A percentile compares a stretch with the other conserved stretches of the same genome.
Evolutionary conservation across 2,797 vertebrate species (phyloP).

Genomic region (Sparus aurata): DNA sequence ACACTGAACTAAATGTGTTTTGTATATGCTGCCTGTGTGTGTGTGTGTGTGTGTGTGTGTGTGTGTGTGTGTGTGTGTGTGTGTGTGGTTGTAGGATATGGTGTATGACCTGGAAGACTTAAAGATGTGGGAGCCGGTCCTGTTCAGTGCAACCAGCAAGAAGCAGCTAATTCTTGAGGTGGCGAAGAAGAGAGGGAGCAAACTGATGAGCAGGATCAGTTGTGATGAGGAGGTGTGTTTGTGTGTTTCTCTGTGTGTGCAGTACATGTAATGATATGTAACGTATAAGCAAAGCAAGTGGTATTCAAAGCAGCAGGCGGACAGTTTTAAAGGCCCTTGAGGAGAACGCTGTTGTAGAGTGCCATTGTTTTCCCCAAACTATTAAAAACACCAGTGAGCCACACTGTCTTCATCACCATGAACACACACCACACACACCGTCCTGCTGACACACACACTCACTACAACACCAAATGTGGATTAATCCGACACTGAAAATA

Average conservation of each 20-base stretch:
- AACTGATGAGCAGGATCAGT: conserved; percentile 24
- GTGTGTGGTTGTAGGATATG: conserved; percentile 84
- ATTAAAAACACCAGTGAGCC: no score
- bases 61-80: conserved; percentile 11
- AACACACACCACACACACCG: no score
- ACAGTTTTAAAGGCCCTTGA: neutral
- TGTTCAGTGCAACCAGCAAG: conserved; percentile 72
- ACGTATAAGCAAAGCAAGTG: neutral
- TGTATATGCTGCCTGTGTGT: no score
- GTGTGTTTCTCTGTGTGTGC: neutral
- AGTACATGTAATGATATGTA: neutral
- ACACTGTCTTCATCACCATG: no score
- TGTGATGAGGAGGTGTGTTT: conserved; percentile 52
- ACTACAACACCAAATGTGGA: no score
- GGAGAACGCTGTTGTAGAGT: neutral
- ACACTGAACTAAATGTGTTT: neutral
- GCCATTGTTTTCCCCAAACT: no score
- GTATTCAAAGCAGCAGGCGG: no score
- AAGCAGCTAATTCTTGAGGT: conserved; percentile 66
- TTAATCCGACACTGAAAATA: no score
- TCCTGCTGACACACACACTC: no score
- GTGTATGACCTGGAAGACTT: conserved; percentile 89
- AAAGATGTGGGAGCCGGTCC: conserved; percentile 88
- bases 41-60: neutral
- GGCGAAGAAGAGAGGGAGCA: conserved; percentile 38